Conservation (phyloP, 2,888 invertebrate genomes). For the Campoletis raptor region DNA sequence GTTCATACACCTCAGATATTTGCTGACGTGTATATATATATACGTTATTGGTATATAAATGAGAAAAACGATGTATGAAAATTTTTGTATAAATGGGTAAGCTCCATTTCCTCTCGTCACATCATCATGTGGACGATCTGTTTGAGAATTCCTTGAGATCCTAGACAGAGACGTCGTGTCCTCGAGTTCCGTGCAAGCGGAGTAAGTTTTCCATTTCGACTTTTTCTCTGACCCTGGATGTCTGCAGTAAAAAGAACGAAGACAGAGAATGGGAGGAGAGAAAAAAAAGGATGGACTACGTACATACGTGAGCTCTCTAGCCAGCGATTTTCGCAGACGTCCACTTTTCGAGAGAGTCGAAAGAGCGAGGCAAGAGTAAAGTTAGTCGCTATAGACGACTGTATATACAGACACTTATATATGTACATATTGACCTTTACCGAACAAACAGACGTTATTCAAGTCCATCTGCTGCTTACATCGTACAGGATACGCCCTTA, state of each 20-base stretch:
- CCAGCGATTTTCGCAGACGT: constrained; percentile 56
- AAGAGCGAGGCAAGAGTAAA: constrained; percentile 8
- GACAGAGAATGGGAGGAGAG: neutral
- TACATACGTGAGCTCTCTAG: constrained; percentile 56
- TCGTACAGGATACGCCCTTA: constrained; percentile 26
- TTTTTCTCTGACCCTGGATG: constrained; percentile 30
- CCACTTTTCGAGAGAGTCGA: constrained; percentile 44
- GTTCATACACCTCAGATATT: neutral
- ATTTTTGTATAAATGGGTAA: neutral
- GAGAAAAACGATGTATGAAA: constrained; percentile 1
- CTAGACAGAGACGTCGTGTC: constrained; percentile 23
- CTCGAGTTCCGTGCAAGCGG: constrained; percentile 15
- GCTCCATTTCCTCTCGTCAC: constrained; percentile 10
- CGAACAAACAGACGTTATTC: constrained; percentile 16
- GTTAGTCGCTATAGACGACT: constrained; percentile 5
- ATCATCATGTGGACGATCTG: constrained; percentile 19
- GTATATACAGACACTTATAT: constrained; percentile 11
- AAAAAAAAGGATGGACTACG: constrained; percentile 45
- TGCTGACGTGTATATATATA: neutral
- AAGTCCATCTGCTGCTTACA: neutral
- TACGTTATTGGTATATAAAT: neutral
- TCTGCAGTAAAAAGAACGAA: constrained; percentile 21
- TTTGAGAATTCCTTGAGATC: constrained; percentile 46
- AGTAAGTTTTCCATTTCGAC: constrained; percentile 40
- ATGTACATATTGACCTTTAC: constrained; percentile 5